Base-by-base conservation (phyloP, 1,140 invertebrate species). In the Chrysomallon squamiferum region DNA sequence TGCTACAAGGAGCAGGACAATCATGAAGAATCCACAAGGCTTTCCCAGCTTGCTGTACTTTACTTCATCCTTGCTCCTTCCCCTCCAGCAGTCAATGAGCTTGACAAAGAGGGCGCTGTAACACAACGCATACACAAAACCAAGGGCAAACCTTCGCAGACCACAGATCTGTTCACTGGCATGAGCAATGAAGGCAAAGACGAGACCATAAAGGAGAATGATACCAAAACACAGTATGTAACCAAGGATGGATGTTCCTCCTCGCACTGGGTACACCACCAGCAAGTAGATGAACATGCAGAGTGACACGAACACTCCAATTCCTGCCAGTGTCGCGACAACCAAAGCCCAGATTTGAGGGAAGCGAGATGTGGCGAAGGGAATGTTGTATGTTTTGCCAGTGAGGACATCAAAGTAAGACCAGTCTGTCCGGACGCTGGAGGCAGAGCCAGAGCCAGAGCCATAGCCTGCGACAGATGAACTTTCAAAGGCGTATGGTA, bases 81-180 rank as follows among this genome's bases (percentile, higher is more conserved):
- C 70, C 25, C 85, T 66, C 84, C 85, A 87, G 30, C 76, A 81
- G 65, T 86, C 85, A 20, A 87, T 77, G 7, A 87, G 82, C 64
- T 88, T 88, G 0, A 88, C 82, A 49, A 89, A 78, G 66, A 88
- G 80, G 2, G 84, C 83, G 20, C 83, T 78, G 62, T 87, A 88
- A 9, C 84, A 78, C 27, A 87, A 75, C 13, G 85, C 78, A 69
- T 88, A 89, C 3, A 84, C 80, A 32, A 89, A 50, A 33, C 82
- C 86, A 82, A 82, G 43, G 30, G 57, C 67, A 63, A 87, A 86
- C 54, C 86, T 69, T 20, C 87, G 75, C 5, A 88, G 72, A 30
- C 77, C 84, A 69, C 88, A 88, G 13, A 84, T 75, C 22, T 80
- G 79, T 2, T 75, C 27, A n/a, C 69, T 85, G 2, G 87, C 83